Base-by-base conservation (phyloP, 2,797 vertebrate species). In the Lacerta agilis region DNA sequence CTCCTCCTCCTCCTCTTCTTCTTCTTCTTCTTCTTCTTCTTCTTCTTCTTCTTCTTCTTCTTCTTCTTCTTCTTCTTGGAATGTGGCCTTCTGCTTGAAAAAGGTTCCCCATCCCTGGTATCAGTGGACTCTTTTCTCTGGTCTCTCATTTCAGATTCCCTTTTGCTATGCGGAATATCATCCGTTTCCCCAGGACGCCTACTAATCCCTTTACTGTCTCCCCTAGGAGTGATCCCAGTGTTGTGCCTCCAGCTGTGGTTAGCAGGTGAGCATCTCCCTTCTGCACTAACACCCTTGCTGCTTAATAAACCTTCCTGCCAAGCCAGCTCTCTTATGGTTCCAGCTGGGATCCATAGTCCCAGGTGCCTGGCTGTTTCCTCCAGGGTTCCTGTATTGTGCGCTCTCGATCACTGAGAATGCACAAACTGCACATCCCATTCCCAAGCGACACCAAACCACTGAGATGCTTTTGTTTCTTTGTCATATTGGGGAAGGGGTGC, bases 281-380 rank as follows among this genome's bases (percentile, higher is more conserved):
- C 77, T 77, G 58, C 82, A 69, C 77, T 43, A 61, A 85, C 55
- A 38, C 88, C 78, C 88, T 76, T 3, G 61, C 77, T 36, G 45
- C 29, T 85, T 67, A 13, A 15, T 27, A 10, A 67, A 11, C 78
- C 64, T 27, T 71, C 75, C n/a, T 81, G 41, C 64, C 43, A 10
- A 43, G 61, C 18, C 58, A 10, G 64, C 43, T 27, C 3, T 6
- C n/a, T 41, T 45, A 6, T 36, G 25, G 15, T 73, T 88, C 80
- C 84, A 88, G 90, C 83, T 86, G 84, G 61, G n/a, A 61, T 33
- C 69, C 33, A 15, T 43, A 17, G 76, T 80, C 81, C 75, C 43
- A 8, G 11, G 20, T 69, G 80, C 29, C 77, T 18, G 69, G 64
- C 10, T 25, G 45, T 58, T 83, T 36, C 58, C 38, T 43, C 87